These are phyloP conservation scores for Donacobius atricapilla DNA, from an alignment of 2,113 vertebrate genomes.

Conservation along the genomic window DNA sequence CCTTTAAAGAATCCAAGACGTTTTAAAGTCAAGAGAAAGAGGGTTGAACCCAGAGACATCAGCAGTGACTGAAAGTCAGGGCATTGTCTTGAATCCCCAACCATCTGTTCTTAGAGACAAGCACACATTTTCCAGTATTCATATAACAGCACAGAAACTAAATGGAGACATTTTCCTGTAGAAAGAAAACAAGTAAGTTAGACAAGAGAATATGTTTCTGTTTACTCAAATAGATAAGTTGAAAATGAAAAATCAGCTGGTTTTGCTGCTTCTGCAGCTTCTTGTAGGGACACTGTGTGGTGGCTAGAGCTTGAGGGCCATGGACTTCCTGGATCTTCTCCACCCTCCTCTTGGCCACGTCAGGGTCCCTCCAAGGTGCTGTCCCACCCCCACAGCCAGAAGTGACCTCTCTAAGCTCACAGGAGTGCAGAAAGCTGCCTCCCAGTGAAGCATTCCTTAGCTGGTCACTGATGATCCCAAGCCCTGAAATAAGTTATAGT, in stretches of 20 bases:
- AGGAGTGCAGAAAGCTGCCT: not conserved
- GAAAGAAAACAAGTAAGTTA: not conserved
- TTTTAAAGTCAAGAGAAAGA: not conserved
- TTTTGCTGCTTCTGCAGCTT: not conserved
- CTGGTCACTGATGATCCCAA: not conserved
- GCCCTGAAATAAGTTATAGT: not conserved
- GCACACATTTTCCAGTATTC: not conserved
- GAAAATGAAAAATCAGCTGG: not conserved
- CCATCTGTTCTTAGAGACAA: not conserved
- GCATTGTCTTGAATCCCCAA: not conserved
- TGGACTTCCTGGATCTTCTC: not conserved
- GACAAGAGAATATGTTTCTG: not conserved
- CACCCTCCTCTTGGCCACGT: fast-evolving
- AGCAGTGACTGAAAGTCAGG: not conserved
- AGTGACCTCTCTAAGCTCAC: not conserved
- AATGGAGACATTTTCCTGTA: not conserved
- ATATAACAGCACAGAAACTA: not conserved
- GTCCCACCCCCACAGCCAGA: not conserved
- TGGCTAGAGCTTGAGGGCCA: not conserved
- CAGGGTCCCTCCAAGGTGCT: fast-evolving
- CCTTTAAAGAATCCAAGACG: not conserved
- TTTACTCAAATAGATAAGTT: not conserved
- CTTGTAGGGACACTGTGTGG: not conserved
- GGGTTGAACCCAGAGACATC: not conserved
- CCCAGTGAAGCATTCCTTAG: not conserved